These are phyloP conservation scores for Rugalucina vietnamica DNA, from an alignment of 2,888 invertebrate species.

Conservation along the genomic window DNA sequence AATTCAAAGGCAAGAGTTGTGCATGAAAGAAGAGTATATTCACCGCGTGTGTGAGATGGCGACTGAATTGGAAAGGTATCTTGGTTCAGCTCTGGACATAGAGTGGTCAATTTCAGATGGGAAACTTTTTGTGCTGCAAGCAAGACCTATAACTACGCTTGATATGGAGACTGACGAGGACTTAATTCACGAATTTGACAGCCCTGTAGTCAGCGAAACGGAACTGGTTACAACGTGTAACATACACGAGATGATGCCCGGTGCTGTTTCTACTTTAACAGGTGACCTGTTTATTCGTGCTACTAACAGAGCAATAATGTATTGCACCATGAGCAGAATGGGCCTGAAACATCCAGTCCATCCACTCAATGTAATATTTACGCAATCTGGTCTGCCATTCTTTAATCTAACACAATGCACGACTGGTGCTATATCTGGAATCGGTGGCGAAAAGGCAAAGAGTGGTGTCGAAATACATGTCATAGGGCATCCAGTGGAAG, in stretches of 20 bases:
- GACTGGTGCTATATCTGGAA: not conserved
- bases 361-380: not conserved
- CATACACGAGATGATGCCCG: constrained; percentile 31
- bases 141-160: constrained; percentile 9
- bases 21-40: not conserved
- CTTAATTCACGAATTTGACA: constrained; percentile 30
- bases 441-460: not conserved
- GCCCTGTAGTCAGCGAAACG: not conserved
- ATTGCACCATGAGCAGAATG: not conserved
- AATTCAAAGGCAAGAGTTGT: not conserved
- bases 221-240: constrained; percentile 23
- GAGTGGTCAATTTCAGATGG: constrained; percentile 20
- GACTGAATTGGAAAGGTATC: not conserved
- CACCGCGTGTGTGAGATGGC: not conserved
- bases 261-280: constrained; percentile 16
- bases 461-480: not conserved
- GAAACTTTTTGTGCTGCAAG: constrained; percentile 15
- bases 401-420: not conserved
- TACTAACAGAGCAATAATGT: not conserved
- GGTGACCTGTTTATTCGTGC: not conserved
- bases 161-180: constrained; percentile 23
- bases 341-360: not conserved
- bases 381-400: not conserved
- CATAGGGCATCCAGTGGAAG: not conserved
- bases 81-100: constrained; percentile 10